phyloP scores from a whole-genome alignment of 1,140 invertebrate species.

The Drosophila lowei region DNA sequence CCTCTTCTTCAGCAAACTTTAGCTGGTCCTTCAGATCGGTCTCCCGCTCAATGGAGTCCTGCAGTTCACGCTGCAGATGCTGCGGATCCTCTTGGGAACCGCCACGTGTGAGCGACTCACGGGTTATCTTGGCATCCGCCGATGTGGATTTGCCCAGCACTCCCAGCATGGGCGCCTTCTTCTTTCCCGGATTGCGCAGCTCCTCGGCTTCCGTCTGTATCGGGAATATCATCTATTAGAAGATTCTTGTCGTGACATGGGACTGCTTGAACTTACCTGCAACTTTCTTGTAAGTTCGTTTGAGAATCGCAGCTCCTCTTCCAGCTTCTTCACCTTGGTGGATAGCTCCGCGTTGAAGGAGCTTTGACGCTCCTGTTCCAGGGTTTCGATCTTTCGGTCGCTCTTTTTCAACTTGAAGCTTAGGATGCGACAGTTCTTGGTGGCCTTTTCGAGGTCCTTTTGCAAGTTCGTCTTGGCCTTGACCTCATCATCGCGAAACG shows the following conservation, averaged over 20 bases:
- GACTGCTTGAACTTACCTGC: conserved; percentile 78
- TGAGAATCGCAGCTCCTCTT: conserved; percentile 92
- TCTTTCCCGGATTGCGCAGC: conserved; percentile 85
- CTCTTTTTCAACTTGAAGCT: conserved; percentile 99
- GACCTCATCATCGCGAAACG: conserved; percentile 98
- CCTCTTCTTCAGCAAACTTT: conserved; percentile 95
- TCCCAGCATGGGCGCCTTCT: conserved; percentile 86
- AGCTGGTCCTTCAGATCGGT: conserved; percentile 96
- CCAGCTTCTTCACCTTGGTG: conserved; percentile 89
- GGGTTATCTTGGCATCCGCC: conserved; percentile 86
- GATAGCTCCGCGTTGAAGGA: conserved; percentile 85
- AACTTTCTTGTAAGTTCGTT: conserved; percentile 88
- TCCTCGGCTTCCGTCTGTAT: conserved; percentile 84
- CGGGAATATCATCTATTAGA: neutral
- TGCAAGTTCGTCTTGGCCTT: conserved; percentile 97
- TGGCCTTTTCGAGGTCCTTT: conserved; percentile 96
- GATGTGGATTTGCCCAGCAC: conserved; percentile 85
- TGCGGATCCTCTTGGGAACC: conserved; percentile 91
- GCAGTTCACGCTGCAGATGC: conserved; percentile 92
- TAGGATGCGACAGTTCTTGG: conserved; percentile 98
- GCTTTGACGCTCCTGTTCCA: conserved; percentile 93
- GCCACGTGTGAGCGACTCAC: conserved; percentile 88
- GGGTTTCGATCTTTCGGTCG: conserved; percentile 94
- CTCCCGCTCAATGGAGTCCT: conserved; percentile 95
- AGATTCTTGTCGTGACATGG: neutral